Percentiles rank a stretch among this genome's conserved stretches.
phyloP scores from a whole-genome alignment of 2,888 invertebrate genomes.

The Acleris holmiana region DNA sequence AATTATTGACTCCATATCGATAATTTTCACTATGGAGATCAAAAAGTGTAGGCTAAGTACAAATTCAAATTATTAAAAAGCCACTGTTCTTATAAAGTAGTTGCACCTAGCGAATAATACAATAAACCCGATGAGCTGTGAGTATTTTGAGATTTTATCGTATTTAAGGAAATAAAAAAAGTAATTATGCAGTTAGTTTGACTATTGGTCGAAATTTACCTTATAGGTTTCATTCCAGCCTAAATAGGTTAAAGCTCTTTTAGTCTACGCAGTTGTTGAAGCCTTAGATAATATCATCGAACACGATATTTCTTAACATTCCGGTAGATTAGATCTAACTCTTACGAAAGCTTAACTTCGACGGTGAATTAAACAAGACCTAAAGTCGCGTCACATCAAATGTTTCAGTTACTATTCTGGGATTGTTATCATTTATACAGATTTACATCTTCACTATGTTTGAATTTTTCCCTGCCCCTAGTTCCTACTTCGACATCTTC shows the following conservation, averaged over 20 bases:
- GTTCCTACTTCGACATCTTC: slow-evolving; percentile 72
- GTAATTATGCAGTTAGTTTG: slow-evolving; percentile 69
- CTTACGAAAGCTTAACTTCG: slow-evolving; percentile 53
- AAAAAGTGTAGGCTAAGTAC: slow-evolving; percentile 79
- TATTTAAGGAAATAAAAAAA: slow-evolving; percentile 72
- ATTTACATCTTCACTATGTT: slow-evolving; percentile 35
- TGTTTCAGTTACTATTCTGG: slow-evolving; percentile 33
- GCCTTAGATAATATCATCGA: slow-evolving; percentile 66
- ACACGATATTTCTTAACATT: slow-evolving; percentile 52
- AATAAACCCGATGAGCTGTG: slow-evolving; percentile 84
- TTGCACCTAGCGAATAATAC: slow-evolving; percentile 82
- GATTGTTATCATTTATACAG: slow-evolving; percentile 39
- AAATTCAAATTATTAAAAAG: slow-evolving; percentile 82
- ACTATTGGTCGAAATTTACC: slow-evolving; percentile 67
- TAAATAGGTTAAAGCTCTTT: slow-evolving; percentile 73
- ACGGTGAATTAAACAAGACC: slow-evolving; percentile 40
- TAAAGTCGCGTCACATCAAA: slow-evolving; percentile 37
- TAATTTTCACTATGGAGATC: slow-evolving; percentile 67
- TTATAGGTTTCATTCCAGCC: slow-evolving; percentile 76
- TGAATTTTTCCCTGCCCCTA: slow-evolving; percentile 62
- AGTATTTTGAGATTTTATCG: slow-evolving; percentile 85
- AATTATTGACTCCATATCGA: slow-evolving; percentile 56
- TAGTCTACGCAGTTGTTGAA: slow-evolving; percentile 64
- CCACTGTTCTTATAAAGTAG: slow-evolving; percentile 84
- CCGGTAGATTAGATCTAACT: slow-evolving; percentile 58